Conservation (phyloP, 1,140 invertebrate genomes). For the Drosophila watanabei region DNA sequence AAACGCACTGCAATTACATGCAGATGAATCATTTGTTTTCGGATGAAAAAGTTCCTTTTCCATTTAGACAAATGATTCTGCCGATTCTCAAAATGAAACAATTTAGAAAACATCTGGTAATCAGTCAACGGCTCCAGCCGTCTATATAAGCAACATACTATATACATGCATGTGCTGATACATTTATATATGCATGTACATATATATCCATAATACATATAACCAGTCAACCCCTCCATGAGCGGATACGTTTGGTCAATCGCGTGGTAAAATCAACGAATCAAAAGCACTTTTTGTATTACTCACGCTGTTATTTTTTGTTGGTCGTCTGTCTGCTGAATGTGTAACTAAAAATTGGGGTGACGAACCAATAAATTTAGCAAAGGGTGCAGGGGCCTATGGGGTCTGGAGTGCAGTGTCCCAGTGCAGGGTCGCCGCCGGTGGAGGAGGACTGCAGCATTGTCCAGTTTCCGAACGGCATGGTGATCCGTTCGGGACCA, state of each 20-base stretch:
- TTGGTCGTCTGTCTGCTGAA: slow-evolving; percentile 28
- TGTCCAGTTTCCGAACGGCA: slow-evolving; percentile 41
- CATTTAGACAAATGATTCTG: slow-evolving; percentile 37
- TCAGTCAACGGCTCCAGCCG: slow-evolving; percentile 54
- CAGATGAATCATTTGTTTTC: slow-evolving; percentile 20
- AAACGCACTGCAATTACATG: background rate
- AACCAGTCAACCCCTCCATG: slow-evolving; percentile 28
- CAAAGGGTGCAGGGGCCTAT: slow-evolving; percentile 21
- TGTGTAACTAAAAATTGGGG: slow-evolving; percentile 71
- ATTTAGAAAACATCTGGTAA: slow-evolving; percentile 77
- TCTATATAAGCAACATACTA: slow-evolving; percentile 5
- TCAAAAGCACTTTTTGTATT: slow-evolving; percentile 50
- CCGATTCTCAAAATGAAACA: slow-evolving; percentile 27
- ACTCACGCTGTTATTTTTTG: slow-evolving; percentile 50
- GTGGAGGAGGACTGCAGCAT: slow-evolving; percentile 19
- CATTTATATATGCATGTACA: slow-evolving; percentile 6
- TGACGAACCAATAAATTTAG: slow-evolving; percentile 69
- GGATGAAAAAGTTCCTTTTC: slow-evolving; percentile 5
- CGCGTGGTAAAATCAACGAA: slow-evolving; percentile 64
- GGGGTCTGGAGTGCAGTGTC: slow-evolving; percentile 65
- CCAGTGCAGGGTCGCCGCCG: slow-evolving; percentile 58
- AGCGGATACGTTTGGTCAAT: slow-evolving; percentile 36
- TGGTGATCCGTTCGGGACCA: slow-evolving; percentile 52
- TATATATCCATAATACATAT: slow-evolving; percentile 24
- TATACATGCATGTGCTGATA: slow-evolving; percentile 17